Evolutionary conservation across 2,797 vertebrate species (phyloP), one percentile per base, ranked within the genome.

Genomic region (Phylloscopus collybita): DNA sequence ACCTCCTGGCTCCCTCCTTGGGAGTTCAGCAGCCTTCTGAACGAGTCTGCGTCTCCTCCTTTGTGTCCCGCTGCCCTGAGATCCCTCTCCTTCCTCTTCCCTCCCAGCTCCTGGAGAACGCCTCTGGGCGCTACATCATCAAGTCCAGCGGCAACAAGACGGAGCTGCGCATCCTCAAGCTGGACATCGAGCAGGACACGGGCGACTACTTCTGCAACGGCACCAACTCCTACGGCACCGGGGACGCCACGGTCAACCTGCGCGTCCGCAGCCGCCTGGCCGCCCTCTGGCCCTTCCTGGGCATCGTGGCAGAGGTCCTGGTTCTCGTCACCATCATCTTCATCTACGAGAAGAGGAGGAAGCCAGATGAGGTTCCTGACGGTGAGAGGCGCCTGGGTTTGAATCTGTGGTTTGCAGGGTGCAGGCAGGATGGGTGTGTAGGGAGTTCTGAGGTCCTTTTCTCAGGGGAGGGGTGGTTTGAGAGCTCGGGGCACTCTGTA

Each of bases 331-430:
- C 98, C 13, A 98, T 99, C 96, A 99, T 99, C 98, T 99, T 99
- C 97, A 99, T 99, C 98, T 99, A 99, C 0, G 99, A 99, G 98
- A 99, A 99, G 98, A 99, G 98, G 96, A 99, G 99, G 98, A 99
- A 99, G 99, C 98, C 99, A 0, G 99, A 99, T 40, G 99, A 99
- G 54, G 76, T 98, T 90, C 98, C 81, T 4, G 99, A 99, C 4
- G 99, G 99, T 99, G 98, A 93, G 98, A 49, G 94, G 6, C 21
- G 15, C 4, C 34, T 14, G 18, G 53, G 54, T 51, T 70, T 53
- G 22, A 16, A 5, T 36, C 17, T 36, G 67, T 11, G 6, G 1
- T 15, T 22, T 10, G 62, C 14, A 47, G 49, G 49, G 38, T 61
- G 60, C 50, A 11, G 34, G 50, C 10, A 8, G 38, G 67, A 2